Evolutionary conservation across 2,113 vertebrate species (phyloP).

Genomic region (Erythrocercus mccallii): DNA sequence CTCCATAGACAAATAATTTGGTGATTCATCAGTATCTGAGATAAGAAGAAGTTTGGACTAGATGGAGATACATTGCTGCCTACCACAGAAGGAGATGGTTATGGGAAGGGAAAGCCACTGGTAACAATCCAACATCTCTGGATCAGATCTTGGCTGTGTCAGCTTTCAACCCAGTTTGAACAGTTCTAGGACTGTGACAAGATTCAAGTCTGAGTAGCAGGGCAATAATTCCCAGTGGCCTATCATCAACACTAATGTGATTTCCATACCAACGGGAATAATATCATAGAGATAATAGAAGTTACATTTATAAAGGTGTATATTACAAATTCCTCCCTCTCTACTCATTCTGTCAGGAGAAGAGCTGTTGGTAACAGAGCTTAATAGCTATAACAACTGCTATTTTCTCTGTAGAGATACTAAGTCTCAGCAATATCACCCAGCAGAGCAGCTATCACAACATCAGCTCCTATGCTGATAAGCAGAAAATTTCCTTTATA

Average conservation of each 20-base stretch:
- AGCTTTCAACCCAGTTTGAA: neutral
- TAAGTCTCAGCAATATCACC: neutral
- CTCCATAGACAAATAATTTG: neutral
- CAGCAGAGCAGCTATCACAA: conserved; percentile 10
- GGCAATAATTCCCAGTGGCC: neutral
- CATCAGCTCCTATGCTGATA: neutral
- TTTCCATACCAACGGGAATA: neutral
- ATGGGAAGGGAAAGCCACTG: neutral
- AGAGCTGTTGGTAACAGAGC: neutral
- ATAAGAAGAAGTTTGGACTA: neutral
- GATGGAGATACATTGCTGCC: neutral
- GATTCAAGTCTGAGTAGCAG: neutral
- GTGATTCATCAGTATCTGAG: neutral
- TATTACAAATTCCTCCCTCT: neutral
- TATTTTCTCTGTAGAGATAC: neutral
- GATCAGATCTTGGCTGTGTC: neutral
- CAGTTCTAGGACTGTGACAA: neutral
- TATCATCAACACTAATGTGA: neutral
- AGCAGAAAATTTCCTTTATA: conserved; percentile 20
- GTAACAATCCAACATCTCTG: neutral
- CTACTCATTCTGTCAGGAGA: neutral
- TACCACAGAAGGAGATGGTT: neutral
- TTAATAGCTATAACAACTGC: neutral
- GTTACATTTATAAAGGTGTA: neutral
- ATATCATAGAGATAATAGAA: neutral